phyloP scores from a whole-genome alignment of 2,888 invertebrate species.

The Smittia aterrima region DNA sequence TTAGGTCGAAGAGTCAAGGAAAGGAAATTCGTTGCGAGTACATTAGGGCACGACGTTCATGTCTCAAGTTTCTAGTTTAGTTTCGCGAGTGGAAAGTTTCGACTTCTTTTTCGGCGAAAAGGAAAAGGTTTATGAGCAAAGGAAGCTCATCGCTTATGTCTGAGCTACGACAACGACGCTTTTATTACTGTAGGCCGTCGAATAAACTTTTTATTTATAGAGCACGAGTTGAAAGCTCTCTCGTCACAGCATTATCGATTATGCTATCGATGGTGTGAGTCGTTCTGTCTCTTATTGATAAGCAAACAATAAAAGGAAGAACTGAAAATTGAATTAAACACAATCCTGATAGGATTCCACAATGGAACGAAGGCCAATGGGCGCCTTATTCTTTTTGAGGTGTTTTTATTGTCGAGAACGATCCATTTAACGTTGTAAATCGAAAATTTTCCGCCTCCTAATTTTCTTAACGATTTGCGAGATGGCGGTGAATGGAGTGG shows the following conservation, averaged over 20 bases:
- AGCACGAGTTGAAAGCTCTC: not conserved
- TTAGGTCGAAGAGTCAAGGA: not conserved
- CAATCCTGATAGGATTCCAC: not conserved
- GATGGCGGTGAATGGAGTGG: not conserved
- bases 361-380: not conserved
- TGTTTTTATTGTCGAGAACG: constrained; percentile 24
- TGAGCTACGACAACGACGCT: not conserved
- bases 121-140: not conserved
- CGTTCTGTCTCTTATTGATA: not conserved
- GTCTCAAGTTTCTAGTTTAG: not conserved
- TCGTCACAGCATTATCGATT: not conserved
- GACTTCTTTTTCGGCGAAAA: not conserved
- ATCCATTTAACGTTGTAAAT: constrained; percentile 18
- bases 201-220: not conserved
- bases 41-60: not conserved
- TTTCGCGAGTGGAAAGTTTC: not conserved
- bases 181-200: not conserved
- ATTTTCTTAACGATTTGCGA: constrained; percentile 20
- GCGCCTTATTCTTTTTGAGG: not conserved
- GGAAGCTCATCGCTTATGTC: constrained; percentile 31
- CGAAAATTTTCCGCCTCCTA: not conserved
- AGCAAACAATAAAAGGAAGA: not conserved
- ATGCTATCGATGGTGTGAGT: not conserved
- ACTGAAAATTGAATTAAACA: not conserved
- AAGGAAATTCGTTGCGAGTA: not conserved